Base-by-base conservation (phyloP, 2,888 invertebrate species). In the Drepanosiphum platanoidis region DNA sequence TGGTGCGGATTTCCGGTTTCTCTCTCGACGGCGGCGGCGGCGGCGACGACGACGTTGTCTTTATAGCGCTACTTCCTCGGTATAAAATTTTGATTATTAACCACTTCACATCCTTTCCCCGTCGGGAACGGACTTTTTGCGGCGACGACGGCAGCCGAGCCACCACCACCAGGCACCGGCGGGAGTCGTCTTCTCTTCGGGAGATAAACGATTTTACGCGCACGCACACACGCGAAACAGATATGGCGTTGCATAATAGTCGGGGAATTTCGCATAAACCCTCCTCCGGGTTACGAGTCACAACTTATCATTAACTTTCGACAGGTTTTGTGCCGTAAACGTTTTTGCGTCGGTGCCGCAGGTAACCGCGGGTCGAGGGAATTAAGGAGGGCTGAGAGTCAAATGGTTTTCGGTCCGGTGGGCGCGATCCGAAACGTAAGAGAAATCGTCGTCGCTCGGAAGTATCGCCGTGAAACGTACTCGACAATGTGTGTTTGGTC, bases 31-130 rank as follows among this genome's bases (percentile, higher is more conserved):
- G 68, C n/a, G n/a, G 68, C 34, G 36, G n/a, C 27, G 13, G 61
- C 4, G 36, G 8, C n/a, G 46, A 39, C 4, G 36, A 4, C n/a
- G 46, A 27, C 36, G 34, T 42, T 42, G 81, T 82, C 81, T 82
- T 61, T 72, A 82, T 32, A 61, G 39, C 61, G 74, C 34, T 66
- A 66, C 34, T 83, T 66, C 34, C 64, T 66, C 15, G 83, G 83
- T 52, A 66, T 75, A 83, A 5, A 83, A 75, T 75, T 64, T 83
- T 75, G 64, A 83, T 83, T 83, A 74, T n/a, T n/a, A 83, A 46
- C 64, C 42, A 42, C 64, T 42, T 46, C 82, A n/a, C n/a, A 42
- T 34, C 61, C 18, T 9, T 32, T 42, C 74, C 34, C 18, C 64
- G 27, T 15, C 46, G 1, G 58, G n/a, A n/a, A 61, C 15, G 27